These are phyloP conservation scores for Steinernema feltiae DNA, from an alignment of 1,140 invertebrate genomes.

Conservation along the genomic window DNA sequence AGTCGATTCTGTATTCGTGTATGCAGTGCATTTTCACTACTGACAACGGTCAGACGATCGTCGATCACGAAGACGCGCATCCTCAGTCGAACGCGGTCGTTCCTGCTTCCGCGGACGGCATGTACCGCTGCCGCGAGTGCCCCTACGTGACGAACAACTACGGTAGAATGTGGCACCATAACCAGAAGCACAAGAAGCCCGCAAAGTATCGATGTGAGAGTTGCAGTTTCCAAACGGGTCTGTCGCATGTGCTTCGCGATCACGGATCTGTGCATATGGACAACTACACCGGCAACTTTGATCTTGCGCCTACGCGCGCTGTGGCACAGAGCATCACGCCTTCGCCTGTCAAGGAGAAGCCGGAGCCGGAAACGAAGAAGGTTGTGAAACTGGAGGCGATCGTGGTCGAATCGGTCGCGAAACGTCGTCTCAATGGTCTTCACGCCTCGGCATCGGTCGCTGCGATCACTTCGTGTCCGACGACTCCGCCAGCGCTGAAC, in stretches of 20 bases:
- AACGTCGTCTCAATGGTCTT: not conserved
- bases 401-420: not conserved
- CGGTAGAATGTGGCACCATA: not conserved
- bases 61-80: not conserved
- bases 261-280: not conserved
- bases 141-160: not conserved
- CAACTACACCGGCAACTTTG: not conserved
- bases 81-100: not conserved
- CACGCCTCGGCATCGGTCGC: not conserved
- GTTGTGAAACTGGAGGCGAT: not conserved
- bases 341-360: not conserved
- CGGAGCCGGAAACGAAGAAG: not conserved
- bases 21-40: not conserved
- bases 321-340: too few species aligned
- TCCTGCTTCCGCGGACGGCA: not conserved
- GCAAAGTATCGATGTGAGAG: not conserved
- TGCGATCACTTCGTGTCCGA: not conserved
- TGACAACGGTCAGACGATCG: not conserved
- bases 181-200: slow-evolving; percentile 11
- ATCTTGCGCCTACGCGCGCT: not conserved
- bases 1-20: not conserved
- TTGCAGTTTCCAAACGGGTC: not conserved
- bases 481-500: not conserved
- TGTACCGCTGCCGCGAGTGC: slow-evolving; percentile 3
- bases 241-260: not conserved